phyloP scores from a whole-genome alignment of 2,888 invertebrate species.

The Allygus modestus region DNA sequence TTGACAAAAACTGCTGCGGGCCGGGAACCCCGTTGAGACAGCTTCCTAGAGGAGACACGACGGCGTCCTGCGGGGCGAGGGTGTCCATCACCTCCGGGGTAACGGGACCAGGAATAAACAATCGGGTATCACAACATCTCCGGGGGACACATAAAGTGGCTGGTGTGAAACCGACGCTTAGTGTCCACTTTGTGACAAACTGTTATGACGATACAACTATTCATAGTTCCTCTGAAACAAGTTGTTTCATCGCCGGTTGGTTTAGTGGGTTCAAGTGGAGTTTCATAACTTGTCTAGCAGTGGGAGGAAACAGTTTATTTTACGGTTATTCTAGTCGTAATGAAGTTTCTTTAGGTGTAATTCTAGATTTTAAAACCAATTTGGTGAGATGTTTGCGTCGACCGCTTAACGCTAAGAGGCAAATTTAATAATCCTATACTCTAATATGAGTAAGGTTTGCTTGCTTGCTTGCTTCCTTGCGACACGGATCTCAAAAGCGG shows the following conservation, averaged over 20 bases:
- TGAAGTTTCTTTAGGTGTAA: no score
- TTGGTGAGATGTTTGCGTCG: no score
- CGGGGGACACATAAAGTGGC: constrained; percentile 15
- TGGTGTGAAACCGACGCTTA: constrained; percentile 34
- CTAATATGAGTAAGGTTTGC: no score
- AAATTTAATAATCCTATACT: no score
- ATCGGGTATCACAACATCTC: constrained; percentile 15
- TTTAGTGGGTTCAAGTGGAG: background rate
- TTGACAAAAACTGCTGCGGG: constrained; percentile 9
- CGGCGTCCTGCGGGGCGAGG: background rate
- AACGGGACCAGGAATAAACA: constrained; percentile 41
- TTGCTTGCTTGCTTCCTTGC: no score
- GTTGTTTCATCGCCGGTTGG: background rate
- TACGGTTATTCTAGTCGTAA: no score
- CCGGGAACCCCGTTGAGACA: background rate
- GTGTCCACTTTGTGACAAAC: background rate
- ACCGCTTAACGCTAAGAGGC: no score
- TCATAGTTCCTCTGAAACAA: constrained; percentile 1
- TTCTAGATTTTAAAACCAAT: no score
- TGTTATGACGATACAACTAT: background rate
- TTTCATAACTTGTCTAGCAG: background rate
- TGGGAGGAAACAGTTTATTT: background rate
- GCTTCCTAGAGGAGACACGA: background rate
- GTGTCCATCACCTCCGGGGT: constrained; percentile 3
- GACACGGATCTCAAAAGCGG: no score